Percentiles rank a stretch among this genome's conserved stretches.
These are phyloP conservation scores for Phacellophora camtschatica DNA, from an alignment of 30 jellyfish, hydroid and myxozoan species.

Conservation along the genomic window DNA sequence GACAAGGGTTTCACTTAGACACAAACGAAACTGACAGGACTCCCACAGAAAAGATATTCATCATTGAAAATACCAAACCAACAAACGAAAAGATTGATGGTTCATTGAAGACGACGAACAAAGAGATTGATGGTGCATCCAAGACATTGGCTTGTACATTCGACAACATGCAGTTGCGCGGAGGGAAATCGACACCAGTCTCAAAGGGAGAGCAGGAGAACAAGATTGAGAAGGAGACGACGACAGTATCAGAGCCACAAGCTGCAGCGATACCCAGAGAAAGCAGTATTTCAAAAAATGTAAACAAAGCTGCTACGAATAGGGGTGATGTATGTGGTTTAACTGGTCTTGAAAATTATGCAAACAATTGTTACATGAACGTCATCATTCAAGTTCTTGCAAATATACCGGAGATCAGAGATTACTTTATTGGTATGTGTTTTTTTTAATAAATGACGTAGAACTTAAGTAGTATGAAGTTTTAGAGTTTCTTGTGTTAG, in stretches of 20 bases:
- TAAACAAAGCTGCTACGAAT: conserved; percentile 22
- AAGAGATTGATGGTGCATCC: no score
- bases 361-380: conserved; percentile 92
- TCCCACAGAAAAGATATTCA: no score
- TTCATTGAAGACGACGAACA: no score
- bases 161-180: conserved; percentile 51
- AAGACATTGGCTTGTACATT: no score
- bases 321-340: conserved; percentile 40
- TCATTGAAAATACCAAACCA: no score
- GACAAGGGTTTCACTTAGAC: no score
- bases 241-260: conserved; percentile 28
- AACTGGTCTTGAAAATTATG: conserved; percentile 87
- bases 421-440: conserved; percentile 60
- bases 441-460: neutral
- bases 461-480: no score
- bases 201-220: conserved; percentile 56
- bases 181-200: conserved; percentile 93
- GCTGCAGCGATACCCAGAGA: conserved; percentile 22
- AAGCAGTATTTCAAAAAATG: conserved; percentile 10
- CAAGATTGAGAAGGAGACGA: conserved; percentile 49
- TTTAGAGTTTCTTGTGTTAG: no score
- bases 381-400: conserved; percentile 90
- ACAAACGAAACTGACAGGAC: no score
- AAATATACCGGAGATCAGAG: conserved; percentile 77
- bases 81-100: no score